Evolutionary conservation across 2,797 vertebrate species (phyloP).

Genomic region (Mormyrops boulengeri): DNA sequence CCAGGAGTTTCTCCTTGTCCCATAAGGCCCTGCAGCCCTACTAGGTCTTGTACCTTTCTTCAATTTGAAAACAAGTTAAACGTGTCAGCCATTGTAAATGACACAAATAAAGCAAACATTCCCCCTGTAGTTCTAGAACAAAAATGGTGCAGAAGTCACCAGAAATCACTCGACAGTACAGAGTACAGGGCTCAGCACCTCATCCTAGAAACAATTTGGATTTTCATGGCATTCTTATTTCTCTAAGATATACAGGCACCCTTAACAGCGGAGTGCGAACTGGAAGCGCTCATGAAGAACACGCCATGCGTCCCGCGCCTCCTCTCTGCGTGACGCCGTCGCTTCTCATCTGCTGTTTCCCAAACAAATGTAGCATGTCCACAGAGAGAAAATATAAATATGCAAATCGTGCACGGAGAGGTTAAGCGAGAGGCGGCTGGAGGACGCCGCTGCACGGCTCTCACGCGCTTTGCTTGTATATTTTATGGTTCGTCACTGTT

Average conservation of each 20-base stretch:
- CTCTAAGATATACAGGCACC: background rate
- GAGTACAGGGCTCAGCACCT: background rate
- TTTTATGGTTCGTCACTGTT: conserved; percentile 23
- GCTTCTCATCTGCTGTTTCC: conserved; percentile 34
- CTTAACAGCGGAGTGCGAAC: background rate
- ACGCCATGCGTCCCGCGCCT: conserved; percentile 20
- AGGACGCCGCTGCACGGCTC: conserved; percentile 4
- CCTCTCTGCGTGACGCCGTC: conserved; percentile 26
- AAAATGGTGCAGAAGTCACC: background rate
- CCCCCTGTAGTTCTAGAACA: background rate
- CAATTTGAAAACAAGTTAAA: background rate
- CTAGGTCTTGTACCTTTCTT: background rate
- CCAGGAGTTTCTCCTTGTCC: background rate
- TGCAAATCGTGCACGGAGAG: conserved; percentile 29
- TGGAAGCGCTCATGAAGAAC: conserved; percentile 23
- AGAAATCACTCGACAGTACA: background rate
- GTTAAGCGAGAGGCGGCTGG: conserved; percentile 31
- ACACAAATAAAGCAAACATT: background rate
- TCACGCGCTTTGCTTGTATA: conserved; percentile 8
- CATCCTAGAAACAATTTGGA: background rate
- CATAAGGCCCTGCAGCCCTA: background rate
- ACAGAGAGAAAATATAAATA: conserved; percentile 34
- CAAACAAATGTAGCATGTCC: conserved; percentile 36
- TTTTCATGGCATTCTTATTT: conserved; percentile 4
- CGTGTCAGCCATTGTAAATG: background rate